Percentiles rank a stretch among this genome's conserved stretches.
Conservation (phyloP, 2,113 vertebrate species). For the Cyprinodon brontotheroides region DNA sequence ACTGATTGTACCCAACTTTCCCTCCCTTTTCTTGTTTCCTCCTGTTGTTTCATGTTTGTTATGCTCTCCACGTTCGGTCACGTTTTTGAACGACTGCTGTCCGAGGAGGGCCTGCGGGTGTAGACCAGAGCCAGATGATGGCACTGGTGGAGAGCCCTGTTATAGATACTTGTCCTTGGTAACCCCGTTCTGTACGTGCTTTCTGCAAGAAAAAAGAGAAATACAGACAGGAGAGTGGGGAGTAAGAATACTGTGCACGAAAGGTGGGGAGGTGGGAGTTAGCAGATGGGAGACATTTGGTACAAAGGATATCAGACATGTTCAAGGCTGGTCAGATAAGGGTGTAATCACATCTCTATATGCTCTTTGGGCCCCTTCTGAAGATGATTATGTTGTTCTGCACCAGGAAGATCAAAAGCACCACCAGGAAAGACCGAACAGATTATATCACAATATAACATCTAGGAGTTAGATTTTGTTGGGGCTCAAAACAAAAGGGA, state of each 20-base stretch:
- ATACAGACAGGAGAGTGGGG: neutral
- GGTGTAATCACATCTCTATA: constrained; percentile 45
- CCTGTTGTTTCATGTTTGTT: neutral
- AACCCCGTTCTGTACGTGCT: constrained; percentile 86
- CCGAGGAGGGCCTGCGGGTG: constrained; percentile 48
- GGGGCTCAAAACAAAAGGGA: neutral
- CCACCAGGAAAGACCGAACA: neutral
- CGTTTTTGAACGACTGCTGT: constrained; percentile 9
- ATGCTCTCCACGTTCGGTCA: constrained; percentile 33
- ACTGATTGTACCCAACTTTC: constrained; percentile 26
- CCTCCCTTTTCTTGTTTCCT: neutral
- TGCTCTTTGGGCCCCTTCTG: constrained; percentile 35
- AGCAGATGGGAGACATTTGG: constrained; percentile 44
- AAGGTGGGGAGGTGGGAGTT: constrained; percentile 2
- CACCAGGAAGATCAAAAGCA: neutral
- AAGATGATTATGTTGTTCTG: constrained; percentile 11
- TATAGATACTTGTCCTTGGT: constrained; percentile 87
- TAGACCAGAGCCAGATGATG: constrained; percentile 65
- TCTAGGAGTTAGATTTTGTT: neutral
- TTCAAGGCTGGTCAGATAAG: constrained; percentile 71
- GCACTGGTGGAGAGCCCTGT: constrained; percentile 50
- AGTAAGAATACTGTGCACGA: neutral
- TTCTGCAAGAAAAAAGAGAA: constrained; percentile 49
- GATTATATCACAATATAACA: neutral
- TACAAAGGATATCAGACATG: constrained; percentile 47